Percentiles rank a stretch among this genome's conserved stretches.
phyloP scores from a whole-genome alignment of 1,140 invertebrate genomes.

The Zaprionus ghesquierei region DNA sequence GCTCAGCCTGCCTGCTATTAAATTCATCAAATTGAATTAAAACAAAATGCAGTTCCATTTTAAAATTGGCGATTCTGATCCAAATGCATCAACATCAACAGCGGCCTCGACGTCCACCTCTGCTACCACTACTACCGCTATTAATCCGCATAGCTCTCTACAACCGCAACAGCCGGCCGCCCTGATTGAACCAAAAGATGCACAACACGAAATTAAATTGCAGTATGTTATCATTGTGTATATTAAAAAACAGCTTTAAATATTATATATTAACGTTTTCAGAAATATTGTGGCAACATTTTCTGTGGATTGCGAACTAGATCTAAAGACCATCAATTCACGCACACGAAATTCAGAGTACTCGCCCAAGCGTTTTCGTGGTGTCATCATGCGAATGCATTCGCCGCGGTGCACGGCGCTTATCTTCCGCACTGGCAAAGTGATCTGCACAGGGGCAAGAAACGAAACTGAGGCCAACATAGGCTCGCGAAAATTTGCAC shows the following conservation, averaged over 20 bases:
- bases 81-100: conserved; percentile 21
- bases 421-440: conserved; percentile 99
- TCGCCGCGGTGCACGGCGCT: conserved; percentile 98
- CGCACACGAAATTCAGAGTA: conserved; percentile 99
- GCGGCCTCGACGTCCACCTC: too few species aligned
- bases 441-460: conserved; percentile 99
- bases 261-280: not conserved
- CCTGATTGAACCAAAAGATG: conserved; percentile 73
- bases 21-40: conserved; percentile 25
- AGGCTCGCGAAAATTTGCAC: conserved; percentile 97
- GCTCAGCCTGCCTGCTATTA: not conserved
- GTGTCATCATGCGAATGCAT: conserved; percentile 98
- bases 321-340: conserved; percentile 95
- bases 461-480: conserved; percentile 96
- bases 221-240: conserved; percentile 74
- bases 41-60: conserved; percentile 64
- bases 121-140: conserved; percentile 15
- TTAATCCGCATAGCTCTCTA: conserved; percentile 66
- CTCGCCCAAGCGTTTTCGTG: conserved; percentile 98
- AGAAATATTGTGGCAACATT: conserved; percentile 98
- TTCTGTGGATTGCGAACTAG: conserved; percentile 93
- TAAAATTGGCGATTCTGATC: conserved; percentile 54
- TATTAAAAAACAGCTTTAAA: not conserved
- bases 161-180: conserved; percentile 64
- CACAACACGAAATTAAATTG: conserved; percentile 76